Base-by-base conservation (phyloP, 2,888 invertebrate genomes). In the Clitarchus hookeri region DNA sequence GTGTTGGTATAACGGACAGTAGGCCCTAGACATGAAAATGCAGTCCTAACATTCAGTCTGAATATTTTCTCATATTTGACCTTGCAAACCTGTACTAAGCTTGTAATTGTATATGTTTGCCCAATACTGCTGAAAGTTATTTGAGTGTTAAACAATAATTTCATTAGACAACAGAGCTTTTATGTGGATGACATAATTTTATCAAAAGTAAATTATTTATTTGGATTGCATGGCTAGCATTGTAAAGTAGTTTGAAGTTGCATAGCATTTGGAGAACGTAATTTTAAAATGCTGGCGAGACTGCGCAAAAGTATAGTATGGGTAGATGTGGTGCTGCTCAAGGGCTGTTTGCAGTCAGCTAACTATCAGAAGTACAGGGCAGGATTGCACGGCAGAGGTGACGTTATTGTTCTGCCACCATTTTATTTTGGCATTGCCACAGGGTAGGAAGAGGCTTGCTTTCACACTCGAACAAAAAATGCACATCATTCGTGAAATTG, bases 381-480 rank as follows among this genome's bases (percentile, higher is more conserved):
- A 65, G 65, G n/a, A 65, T 23, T 65, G 65, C 65, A 23, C 19
- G 65, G 23, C 65, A 23, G 23, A 65, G 65, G n/a, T 65, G 36
- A 82, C 27, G 19, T 82, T 13, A 23, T 82, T 82, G 19, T 26
- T 82, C 44, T 82, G 82, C 82, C 82, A 82, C 82, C 82, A 36
- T 82, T 82, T 82, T 82, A 82, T 82, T 82, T 82, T 82, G 82
- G 82, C 82, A 82, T 82, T 86, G 86, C 86, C 86, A 91, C 92
- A 93, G 93, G 93, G 93, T 91, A 93, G 93, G 90, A 93, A 93
- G 91, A 92, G 93, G 91, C 93, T 93, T 90, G 93, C 93, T 90
- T 93, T 93, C 92, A 93, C 93, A 90, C 92, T 93, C 91, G 93
- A 93, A 92, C 93, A 93, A 92, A 93, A 93, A 92, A 93, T 93